These are phyloP conservation scores for Phylloscopus trochiloides DNA, from an alignment of 2,113 vertebrate genomes.

Conservation along the genomic window DNA sequence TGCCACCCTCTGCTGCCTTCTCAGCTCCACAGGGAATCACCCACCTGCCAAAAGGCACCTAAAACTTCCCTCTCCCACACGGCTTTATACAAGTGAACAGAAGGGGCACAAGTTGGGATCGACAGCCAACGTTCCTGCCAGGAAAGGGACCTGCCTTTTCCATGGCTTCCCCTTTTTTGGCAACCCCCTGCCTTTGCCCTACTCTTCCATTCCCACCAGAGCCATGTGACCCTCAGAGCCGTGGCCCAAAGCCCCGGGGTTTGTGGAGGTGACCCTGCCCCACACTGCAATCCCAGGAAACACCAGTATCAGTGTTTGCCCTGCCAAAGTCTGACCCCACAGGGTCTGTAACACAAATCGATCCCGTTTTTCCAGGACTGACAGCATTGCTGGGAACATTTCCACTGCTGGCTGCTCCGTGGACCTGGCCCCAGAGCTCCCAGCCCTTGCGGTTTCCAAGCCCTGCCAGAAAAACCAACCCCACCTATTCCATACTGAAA, in stretches of 20 bases:
- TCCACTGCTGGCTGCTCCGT: rapidly evolving
- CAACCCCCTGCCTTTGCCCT: rapidly evolving
- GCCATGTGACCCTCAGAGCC: rapidly evolving
- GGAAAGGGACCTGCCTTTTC: background rate
- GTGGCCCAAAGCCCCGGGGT: rapidly evolving
- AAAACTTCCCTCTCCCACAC: rapidly evolving
- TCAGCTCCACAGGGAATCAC: background rate
- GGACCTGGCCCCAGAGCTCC: background rate
- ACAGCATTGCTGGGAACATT: background rate
- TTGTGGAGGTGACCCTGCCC: background rate
- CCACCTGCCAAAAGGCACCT: background rate
- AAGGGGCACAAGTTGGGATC: rapidly evolving
- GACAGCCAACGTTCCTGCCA: rapidly evolving
- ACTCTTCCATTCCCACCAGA: background rate
- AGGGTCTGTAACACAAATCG: background rate
- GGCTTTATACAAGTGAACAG: rapidly evolving
- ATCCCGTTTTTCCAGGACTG: background rate
- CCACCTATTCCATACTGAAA: rapidly evolving
- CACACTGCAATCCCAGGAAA: background rate
- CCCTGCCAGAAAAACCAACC: background rate
- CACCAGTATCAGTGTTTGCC: background rate
- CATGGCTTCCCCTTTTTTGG: background rate
- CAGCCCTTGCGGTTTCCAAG: background rate
- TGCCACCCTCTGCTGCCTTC: background rate
- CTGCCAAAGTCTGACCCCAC: background rate